Evolutionary conservation across 2,888 invertebrate genomes (phyloP).

Genomic region (Hedya salicella): DNA sequence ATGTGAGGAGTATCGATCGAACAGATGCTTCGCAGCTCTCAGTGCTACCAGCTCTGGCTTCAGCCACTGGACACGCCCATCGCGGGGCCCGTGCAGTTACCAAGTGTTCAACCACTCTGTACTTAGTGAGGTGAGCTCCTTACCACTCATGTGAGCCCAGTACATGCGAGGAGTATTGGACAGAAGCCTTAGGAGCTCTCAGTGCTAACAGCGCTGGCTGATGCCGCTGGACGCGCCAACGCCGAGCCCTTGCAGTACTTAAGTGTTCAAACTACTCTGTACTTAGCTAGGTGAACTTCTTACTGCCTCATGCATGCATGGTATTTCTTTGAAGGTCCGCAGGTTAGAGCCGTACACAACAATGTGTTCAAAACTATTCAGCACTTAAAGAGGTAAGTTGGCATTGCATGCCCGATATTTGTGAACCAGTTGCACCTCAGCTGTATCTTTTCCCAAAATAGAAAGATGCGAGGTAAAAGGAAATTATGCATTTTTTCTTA

Average conservation of each 20-base stretch:
- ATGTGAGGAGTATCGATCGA: conserved; percentile 64
- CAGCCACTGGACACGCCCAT: conserved; percentile 91
- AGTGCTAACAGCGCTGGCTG: conserved; percentile 96
- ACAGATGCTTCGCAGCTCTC: conserved; percentile 94
- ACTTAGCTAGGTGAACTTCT: conserved; percentile 70
- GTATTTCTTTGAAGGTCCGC: conserved; percentile 87
- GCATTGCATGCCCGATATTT: too few species aligned
- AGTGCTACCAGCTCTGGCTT: conserved; percentile 96
- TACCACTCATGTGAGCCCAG: neutral
- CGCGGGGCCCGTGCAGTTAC: conserved; percentile 87
- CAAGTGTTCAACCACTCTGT: conserved; percentile 79
- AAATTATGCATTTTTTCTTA: too few species aligned
- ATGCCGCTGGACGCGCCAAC: conserved; percentile 90
- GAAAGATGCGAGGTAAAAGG: too few species aligned
- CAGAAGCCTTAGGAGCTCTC: conserved; percentile 93
- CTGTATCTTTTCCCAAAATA: too few species aligned
- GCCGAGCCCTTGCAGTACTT: conserved; percentile 87
- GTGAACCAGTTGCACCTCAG: too few species aligned
- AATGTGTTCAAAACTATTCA: conserved; percentile 79
- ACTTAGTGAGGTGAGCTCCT: conserved; percentile 69
- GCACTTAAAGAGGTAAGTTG: too few species aligned
- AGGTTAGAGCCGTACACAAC: conserved; percentile 88
- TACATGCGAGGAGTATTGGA: conserved; percentile 52
- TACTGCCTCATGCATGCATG: neutral
- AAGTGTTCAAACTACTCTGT: conserved; percentile 79